Conservation (phyloP, 2,797 vertebrate species). For the Diceros bicornis region DNA sequence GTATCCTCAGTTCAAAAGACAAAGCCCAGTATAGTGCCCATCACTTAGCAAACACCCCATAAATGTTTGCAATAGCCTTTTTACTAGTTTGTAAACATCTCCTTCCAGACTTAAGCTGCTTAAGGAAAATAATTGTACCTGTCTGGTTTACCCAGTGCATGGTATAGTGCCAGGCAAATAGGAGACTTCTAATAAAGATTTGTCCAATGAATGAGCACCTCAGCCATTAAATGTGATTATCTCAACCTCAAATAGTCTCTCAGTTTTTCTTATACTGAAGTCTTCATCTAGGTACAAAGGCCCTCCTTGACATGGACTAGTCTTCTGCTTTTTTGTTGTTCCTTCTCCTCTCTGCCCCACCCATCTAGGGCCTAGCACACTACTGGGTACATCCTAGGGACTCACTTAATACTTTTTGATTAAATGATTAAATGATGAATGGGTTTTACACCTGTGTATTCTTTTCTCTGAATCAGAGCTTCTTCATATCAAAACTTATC, state of each 20-base stretch:
- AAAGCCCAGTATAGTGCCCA: background rate
- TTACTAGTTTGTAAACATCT: slow-evolving; percentile 28
- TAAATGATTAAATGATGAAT: slow-evolving; percentile 14
- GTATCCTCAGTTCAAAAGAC: slow-evolving; percentile 41
- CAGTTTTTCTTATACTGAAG: slow-evolving; percentile 6
- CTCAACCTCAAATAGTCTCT: background rate
- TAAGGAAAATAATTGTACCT: background rate
- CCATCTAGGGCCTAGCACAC: background rate
- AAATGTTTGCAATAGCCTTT: slow-evolving; percentile 5
- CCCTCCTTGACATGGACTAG: background rate
- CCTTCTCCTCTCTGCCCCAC: background rate
- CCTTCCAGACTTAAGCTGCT: background rate
- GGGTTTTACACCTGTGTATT: background rate
- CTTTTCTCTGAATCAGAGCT: slow-evolving; percentile 33
- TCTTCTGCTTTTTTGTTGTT: background rate
- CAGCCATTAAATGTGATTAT: background rate
- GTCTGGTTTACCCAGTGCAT: background rate
- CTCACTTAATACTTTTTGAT: background rate
- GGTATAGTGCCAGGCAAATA: background rate
- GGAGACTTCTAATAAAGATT: background rate
- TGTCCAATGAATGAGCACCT: background rate
- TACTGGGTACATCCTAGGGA: background rate
- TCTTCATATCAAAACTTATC: slow-evolving; percentile 18
- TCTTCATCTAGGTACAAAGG: background rate
- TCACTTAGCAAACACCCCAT: background rate